phyloP scores from a whole-genome alignment of 2,113 vertebrate genomes.

The Calyptomena viridis region DNA sequence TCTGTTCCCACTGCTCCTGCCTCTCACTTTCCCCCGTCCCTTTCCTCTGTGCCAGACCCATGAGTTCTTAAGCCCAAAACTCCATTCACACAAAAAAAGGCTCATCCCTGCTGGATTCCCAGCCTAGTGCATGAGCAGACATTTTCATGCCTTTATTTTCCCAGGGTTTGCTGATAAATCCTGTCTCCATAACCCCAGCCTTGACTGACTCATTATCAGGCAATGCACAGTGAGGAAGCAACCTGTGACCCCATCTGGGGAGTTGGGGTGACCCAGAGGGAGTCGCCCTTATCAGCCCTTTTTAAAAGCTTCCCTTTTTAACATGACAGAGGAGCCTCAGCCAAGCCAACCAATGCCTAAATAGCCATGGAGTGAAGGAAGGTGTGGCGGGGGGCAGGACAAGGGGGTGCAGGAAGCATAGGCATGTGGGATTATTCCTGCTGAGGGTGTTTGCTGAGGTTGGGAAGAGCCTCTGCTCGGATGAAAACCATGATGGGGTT shows the following conservation, averaged over 20 bases:
- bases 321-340: neutral
- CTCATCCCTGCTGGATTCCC: neutral
- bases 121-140: neutral
- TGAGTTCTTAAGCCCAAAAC: neutral
- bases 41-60: neutral
- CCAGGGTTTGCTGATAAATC: constrained; percentile 36
- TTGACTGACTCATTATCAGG: constrained; percentile 20
- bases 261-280: neutral
- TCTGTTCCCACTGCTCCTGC: neutral
- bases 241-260: constrained; percentile 21
- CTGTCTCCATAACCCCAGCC: neutral
- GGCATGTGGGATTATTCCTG: neutral
- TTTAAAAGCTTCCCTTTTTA: neutral
- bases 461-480: neutral
- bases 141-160: neutral
- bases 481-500: accelerated
- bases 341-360: neutral
- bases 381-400: neutral
- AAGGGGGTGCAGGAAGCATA: neutral
- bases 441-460: neutral
- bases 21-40: accelerated
- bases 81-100: neutral
- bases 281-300: neutral
- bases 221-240: neutral
- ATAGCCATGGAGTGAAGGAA: accelerated